These are phyloP conservation scores for Melanostigma gelatinosum DNA, from an alignment of 2,113 vertebrate species.

Conservation along the genomic window DNA sequence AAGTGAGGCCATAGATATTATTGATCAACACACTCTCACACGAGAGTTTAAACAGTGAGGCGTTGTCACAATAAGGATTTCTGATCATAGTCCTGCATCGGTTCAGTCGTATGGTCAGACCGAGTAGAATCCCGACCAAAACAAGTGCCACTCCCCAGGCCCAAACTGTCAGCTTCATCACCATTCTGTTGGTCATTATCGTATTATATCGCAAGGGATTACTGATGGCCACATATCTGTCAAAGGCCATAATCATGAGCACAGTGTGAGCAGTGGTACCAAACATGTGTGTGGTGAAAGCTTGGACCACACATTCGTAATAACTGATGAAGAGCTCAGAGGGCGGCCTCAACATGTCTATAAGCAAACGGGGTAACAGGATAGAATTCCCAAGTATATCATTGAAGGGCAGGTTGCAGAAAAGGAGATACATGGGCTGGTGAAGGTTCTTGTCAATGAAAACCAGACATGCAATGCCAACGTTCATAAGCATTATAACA, in stretches of 20 bases:
- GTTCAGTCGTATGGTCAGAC: slow-evolving; percentile 67
- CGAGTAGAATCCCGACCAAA: slow-evolving; percentile 64
- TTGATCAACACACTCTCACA: too few species aligned
- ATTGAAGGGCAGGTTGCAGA: slow-evolving; percentile 58
- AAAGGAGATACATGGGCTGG: slow-evolving; percentile 74
- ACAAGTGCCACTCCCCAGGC: slow-evolving; percentile 70
- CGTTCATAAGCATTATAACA: slow-evolving; percentile 61
- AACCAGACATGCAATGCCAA: slow-evolving; percentile 56
- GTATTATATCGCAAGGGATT: slow-evolving; percentile 62
- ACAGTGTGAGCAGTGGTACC: slow-evolving; percentile 58
- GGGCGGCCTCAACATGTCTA: background rate
- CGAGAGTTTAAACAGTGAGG: slow-evolving; percentile 69
- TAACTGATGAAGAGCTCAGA: slow-evolving; percentile 8
- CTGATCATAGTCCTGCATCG: slow-evolving; percentile 65
- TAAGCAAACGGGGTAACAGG: background rate
- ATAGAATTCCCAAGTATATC: background rate
- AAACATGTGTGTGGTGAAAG: background rate
- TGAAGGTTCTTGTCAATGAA: slow-evolving; percentile 55
- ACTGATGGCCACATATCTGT: slow-evolving; percentile 80
- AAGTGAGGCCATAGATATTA: slow-evolving; percentile 54
- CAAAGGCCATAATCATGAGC: slow-evolving; percentile 79
- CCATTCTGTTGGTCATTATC: slow-evolving; percentile 71
- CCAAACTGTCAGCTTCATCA: slow-evolving; percentile 58
- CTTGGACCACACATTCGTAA: slow-evolving; percentile 3
- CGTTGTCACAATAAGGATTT: slow-evolving; percentile 73